Conservation (phyloP, 2,888 invertebrate species). For the Quadroppia sp. region DNA sequence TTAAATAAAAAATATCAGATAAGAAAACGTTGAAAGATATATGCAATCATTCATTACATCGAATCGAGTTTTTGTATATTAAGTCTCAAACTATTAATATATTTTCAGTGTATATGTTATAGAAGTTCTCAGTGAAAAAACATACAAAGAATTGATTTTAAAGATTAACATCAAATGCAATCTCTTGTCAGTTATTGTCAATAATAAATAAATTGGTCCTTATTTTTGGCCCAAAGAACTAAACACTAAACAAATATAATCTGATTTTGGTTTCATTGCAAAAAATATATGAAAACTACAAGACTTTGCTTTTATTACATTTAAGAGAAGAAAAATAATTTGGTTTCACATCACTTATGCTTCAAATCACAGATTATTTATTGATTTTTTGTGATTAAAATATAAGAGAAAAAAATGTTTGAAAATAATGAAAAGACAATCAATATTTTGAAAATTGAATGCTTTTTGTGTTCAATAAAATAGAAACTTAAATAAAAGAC, state of each 20-base stretch:
- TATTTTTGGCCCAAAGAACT: background rate
- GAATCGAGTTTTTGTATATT: too few relatives aligned
- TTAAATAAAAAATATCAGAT: constrained; percentile 9
- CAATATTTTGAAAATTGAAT: background rate
- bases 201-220: background rate
- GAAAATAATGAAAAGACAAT: background rate
- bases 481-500: constrained; percentile 25
- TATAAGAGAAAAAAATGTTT: background rate
- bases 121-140: too few relatives aligned
- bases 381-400: constrained; percentile 2
- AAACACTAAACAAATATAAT: constrained; percentile 7
- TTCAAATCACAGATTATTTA: constrained; percentile 15
- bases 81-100: too few relatives aligned
- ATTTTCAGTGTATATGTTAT: too few relatives aligned
- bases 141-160: too few relatives aligned
- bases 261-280: constrained; percentile 1
- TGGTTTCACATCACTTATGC: background rate
- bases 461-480: background rate
- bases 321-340: constrained; percentile 18
- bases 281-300: constrained; percentile 6
- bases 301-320: constrained; percentile 28
- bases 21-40: background rate
- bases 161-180: too few relatives aligned
- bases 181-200: background rate
- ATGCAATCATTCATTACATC: background rate